Conservation (phyloP, 1,140 invertebrate species). For the Aphelenchoides besseyi region DNA sequence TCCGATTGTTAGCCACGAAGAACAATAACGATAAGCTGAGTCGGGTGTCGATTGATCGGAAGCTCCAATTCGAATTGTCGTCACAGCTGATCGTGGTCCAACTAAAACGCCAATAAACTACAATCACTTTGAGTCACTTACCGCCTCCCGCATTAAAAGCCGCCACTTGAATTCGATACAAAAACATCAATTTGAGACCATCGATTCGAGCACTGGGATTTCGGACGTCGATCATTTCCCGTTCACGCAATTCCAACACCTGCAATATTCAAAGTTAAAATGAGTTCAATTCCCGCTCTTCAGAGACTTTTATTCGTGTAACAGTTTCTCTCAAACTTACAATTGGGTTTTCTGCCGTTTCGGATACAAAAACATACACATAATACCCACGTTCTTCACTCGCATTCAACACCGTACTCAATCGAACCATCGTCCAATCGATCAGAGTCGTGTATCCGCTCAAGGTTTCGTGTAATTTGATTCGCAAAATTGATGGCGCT, state of each 20-base stretch:
- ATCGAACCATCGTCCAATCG: conserved; percentile 37
- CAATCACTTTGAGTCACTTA: no score
- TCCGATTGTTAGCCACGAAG: neutral
- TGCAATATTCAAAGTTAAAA: no score
- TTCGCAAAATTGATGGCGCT: conserved; percentile 26
- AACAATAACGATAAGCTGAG: neutral
- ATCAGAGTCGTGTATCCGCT: conserved; percentile 33
- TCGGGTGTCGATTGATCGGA: conserved; percentile 4
- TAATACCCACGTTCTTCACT: conserved; percentile 23
- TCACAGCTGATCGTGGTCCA: conserved; percentile 28
- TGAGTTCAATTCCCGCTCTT: no score
- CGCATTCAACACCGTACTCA: conserved; percentile 21
- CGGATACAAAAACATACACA: neutral
- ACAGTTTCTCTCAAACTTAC: conserved; percentile 2
- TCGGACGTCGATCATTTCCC: conserved; percentile 30
- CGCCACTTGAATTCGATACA: conserved; percentile 40
- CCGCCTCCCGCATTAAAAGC: conserved; percentile 33
- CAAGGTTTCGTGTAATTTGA: conserved; percentile 30
- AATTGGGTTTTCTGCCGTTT: neutral
- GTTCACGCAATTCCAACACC: conserved; percentile 24
- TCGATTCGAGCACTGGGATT: conserved; percentile 38
- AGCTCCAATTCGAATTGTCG: conserved; percentile 32
- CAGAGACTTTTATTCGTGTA: conserved; percentile 13
- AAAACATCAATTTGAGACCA: conserved; percentile 41
- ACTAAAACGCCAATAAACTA: no score